A percentile compares a stretch with the other conserved stretches of the same genome.
Conservation (phyloP, 2,888 invertebrate genomes). For the Trachelus iudaicus region DNA sequence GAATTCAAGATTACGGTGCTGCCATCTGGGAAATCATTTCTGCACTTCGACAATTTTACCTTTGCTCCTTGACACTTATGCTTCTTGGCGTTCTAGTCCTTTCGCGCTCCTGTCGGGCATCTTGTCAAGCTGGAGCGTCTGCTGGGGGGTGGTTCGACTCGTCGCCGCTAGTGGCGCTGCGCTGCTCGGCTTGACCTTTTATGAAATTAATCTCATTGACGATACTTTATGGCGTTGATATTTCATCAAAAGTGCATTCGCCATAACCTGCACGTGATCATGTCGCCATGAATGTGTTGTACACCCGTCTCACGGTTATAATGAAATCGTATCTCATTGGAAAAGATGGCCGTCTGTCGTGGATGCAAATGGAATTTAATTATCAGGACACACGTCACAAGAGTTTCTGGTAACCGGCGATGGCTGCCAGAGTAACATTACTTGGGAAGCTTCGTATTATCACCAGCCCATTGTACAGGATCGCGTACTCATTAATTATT, state of each 20-base stretch:
- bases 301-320: neutral
- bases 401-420: neutral
- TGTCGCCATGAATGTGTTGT: neutral
- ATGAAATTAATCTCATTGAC: neutral
- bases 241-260: neutral
- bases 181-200: neutral
- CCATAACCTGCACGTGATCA: neutral
- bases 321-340: neutral
- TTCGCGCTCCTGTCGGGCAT: neutral
- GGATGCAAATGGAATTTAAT: constrained; percentile 20
- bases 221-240: neutral
- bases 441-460: neutral
- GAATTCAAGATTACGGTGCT: neutral
- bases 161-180: neutral
- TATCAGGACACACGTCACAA: constrained; percentile 18
- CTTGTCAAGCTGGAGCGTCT: neutral
- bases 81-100: neutral
- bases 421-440: neutral
- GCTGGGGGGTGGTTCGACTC: neutral
- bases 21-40: neutral
- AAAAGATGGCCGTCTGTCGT: neutral
- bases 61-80: neutral
- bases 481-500: constrained; percentile 19
- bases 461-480: neutral
- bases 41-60: too few species aligned